Percentiles rank a stretch among this genome's conserved stretches.
Evolutionary conservation across 2,888 invertebrate genomes (phyloP).

Genomic region (Rotaria macrura): DNA sequence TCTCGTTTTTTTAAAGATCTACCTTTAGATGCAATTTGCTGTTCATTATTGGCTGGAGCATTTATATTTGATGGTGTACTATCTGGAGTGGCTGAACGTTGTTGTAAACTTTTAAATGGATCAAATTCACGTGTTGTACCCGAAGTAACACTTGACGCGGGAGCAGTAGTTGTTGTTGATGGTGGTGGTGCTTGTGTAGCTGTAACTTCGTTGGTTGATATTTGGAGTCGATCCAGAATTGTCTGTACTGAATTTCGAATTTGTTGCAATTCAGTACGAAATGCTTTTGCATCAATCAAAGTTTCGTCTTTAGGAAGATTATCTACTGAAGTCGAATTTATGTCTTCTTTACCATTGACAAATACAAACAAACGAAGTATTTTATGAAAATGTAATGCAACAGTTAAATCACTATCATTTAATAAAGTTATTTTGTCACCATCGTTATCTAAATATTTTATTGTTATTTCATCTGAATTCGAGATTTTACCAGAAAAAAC

Average conservation of each 20-base stretch:
- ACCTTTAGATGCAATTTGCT: neutral
- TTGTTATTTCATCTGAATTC: slow-evolving; percentile 59
- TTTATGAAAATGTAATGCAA: slow-evolving; percentile 18
- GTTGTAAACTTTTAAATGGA: neutral
- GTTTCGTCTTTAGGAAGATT: neutral
- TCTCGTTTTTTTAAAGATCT: too few relatives aligned
- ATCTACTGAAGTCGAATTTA: neutral
- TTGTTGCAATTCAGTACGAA: slow-evolving; percentile 48
- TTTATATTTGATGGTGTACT: neutral
- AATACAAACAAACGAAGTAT: neutral
- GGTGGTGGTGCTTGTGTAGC: neutral
- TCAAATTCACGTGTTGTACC: neutral
- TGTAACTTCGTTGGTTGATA: slow-evolving; percentile 34
- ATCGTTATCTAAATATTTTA: slow-evolving; percentile 66
- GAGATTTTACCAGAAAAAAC: slow-evolving; percentile 60
- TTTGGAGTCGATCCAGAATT: slow-evolving; percentile 56
- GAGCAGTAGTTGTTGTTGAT: neutral
- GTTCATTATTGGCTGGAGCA: neutral
- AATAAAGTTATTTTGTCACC: slow-evolving; percentile 22
- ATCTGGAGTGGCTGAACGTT: neutral
- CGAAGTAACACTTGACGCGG: neutral
- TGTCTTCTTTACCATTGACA: neutral
- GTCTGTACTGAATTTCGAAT: slow-evolving; percentile 58
- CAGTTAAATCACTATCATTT: slow-evolving; percentile 14
- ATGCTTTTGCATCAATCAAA: neutral